Base-by-base conservation (phyloP, 2,888 invertebrate genomes). In the Philonicus albiceps region DNA sequence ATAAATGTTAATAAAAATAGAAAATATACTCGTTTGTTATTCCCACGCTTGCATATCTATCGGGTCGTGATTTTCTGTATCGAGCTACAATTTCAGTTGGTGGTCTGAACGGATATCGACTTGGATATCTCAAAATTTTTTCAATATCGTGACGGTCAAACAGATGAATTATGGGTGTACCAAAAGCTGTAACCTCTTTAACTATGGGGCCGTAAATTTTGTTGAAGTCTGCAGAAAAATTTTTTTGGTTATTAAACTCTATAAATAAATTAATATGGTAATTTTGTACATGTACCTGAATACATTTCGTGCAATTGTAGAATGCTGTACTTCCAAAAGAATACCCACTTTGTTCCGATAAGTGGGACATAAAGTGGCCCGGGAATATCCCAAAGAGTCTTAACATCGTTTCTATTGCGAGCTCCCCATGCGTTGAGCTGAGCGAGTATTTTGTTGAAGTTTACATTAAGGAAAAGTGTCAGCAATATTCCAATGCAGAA, bases 321-420 rank as follows among this genome's bases (percentile, higher is more conserved):
- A 93, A 96, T 94, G 89, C 93, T 94, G 90, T 96, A 96, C 87
- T 94, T 93, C 89, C 93, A 94, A 89, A 95, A 94, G 91, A 95
- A 97, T 84, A 96, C 94, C 97, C 97, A 97, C 86, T 95, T 93
- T 4, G 97, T 97, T 5, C 97, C 97, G 37, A 97, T 90, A 53
- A 96, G 92, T 0, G 97, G 97, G 72, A 97, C 89, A 0, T 94
- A 91, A 8, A 93, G 92, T 0, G 97, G 97, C 1, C 97, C 97
- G 0, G 97, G 97, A 72, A 97, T 94, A 80, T 91, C 90, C 91
- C 91, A 92, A 37, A 92, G 89, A n/a, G 88, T 88, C 31, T 88
- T 80, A 6, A 13, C 30, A n/a, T 80, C 37, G 19, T 19, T 37
- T n/a, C 34, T 73, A 16, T 85, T n/a, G 43, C 6, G 16, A 31